Percentiles rank a stretch among this genome's conserved stretches.
These are phyloP conservation scores for Cephus pygmeus DNA, from an alignment of 2,888 invertebrate species.

Conservation along the genomic window DNA sequence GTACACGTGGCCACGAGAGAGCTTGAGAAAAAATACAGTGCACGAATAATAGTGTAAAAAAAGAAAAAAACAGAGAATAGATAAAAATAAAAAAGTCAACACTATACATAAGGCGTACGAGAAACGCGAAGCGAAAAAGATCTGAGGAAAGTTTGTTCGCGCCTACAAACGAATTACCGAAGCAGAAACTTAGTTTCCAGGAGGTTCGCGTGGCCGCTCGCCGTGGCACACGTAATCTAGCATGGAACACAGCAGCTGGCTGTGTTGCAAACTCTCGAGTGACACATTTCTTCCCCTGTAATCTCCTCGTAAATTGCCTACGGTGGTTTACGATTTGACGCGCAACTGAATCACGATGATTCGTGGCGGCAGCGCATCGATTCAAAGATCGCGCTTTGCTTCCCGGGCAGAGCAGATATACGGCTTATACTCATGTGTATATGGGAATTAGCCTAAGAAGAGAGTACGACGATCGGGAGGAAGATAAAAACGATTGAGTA, in stretches of 20 bases:
- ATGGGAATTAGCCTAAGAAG: not conserved
- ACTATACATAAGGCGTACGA: not conserved
- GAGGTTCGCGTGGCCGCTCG: not conserved
- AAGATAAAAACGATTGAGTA: not conserved
- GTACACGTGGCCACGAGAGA: not conserved
- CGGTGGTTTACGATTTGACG: not conserved
- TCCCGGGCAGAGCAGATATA: not conserved
- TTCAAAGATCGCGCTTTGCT: not conserved
- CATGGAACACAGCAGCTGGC: not conserved
- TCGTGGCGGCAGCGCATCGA: not conserved
- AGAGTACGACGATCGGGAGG: not conserved
- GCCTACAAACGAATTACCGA: not conserved
- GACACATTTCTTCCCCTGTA: not conserved
- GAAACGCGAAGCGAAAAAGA: not conserved
- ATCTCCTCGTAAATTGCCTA: not conserved
- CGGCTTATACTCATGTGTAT: not conserved
- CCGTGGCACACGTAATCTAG: not conserved
- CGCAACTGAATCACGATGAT: not conserved
- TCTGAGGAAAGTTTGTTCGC: not conserved
- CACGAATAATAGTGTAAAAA: not conserved
- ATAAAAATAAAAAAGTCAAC: not conserved
- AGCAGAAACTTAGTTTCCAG: not conserved
- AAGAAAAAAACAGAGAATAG: not conserved
- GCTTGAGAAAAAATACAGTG: not conserved
- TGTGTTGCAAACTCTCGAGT: not conserved